phyloP scores from a whole-genome alignment of 2,888 invertebrate genomes.

The Scaptomyza tumidula region DNA sequence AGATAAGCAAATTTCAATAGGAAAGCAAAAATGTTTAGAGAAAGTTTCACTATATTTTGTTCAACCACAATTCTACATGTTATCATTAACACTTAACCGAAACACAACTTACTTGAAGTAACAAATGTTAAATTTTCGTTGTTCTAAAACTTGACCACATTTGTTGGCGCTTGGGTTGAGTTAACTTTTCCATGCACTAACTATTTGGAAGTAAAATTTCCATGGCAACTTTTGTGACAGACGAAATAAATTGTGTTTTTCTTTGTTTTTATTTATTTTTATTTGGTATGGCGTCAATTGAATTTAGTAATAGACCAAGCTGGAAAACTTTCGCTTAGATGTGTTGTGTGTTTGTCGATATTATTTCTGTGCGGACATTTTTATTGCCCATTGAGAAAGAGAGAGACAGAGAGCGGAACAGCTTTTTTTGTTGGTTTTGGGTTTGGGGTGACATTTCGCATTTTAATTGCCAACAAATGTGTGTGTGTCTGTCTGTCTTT shows the following conservation, averaged over 20 bases:
- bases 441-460: constrained; percentile 9
- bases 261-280: background rate
- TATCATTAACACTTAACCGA: background rate
- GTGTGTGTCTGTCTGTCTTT: background rate
- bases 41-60: no score
- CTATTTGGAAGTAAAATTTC: constrained; percentile 35
- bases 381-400: constrained; percentile 24
- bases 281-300: constrained; percentile 29
- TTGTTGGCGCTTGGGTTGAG: background rate
- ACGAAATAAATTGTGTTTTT: background rate
- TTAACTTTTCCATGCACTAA: constrained; percentile 3
- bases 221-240: constrained; percentile 53
- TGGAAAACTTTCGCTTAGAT: constrained; percentile 37
- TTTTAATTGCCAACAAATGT: constrained; percentile 56
- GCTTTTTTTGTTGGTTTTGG: constrained; percentile 1
- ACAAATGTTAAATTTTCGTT: background rate
- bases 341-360: constrained; percentile 20
- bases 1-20: no score
- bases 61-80: background rate
- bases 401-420: background rate
- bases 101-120: background rate
- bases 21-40: background rate
- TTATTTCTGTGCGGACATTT: constrained; percentile 39
- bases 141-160: constrained; percentile 9
- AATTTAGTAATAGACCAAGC: constrained; percentile 27